Evolutionary conservation across 30 jellyfish, hydroid and myxozoan genomes (phyloP).

Genomic region (Pelagia noctiluca): DNA sequence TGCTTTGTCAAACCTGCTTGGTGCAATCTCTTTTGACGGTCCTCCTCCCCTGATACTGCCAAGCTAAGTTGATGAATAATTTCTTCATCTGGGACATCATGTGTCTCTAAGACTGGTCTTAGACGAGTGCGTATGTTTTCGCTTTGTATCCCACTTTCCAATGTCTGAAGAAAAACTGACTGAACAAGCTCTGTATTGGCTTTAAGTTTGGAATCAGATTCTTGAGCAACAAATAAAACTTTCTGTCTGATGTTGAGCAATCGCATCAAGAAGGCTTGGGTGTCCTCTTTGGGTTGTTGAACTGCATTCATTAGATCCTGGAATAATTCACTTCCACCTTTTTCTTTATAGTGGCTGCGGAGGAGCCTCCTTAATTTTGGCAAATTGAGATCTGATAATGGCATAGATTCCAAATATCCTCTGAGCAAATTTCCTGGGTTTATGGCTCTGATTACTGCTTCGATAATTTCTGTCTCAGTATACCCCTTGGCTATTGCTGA

Average conservation of each 20-base stretch:
- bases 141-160: slow-evolving; percentile 21
- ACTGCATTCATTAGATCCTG: slow-evolving; percentile 32
- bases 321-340: slow-evolving; percentile 16
- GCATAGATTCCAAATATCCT: slow-evolving; percentile 20
- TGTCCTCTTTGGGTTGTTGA: slow-evolving; percentile 32
- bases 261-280: slow-evolving; percentile 24
- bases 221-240: slow-evolving; percentile 42
- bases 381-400: slow-evolving; percentile 23
- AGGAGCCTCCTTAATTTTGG: slow-evolving; percentile 28
- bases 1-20: slow-evolving; percentile 23
- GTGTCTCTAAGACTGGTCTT: slow-evolving; percentile 26
- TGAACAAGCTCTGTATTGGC: slow-evolving; percentile 7
- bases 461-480: slow-evolving; percentile 24
- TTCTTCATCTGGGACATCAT: slow-evolving; percentile 46
- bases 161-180: slow-evolving; percentile 13
- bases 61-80: slow-evolving; percentile 18
- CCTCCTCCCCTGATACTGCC: slow-evolving; percentile 44
- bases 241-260: slow-evolving; percentile 15
- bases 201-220: slow-evolving; percentile 15
- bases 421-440: slow-evolving; percentile 5
- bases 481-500: slow-evolving; percentile 17
- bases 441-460: slow-evolving; percentile 30
- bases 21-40: slow-evolving; percentile 40
- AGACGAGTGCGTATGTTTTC: slow-evolving; percentile 36
- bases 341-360: slow-evolving; percentile 16